Evolutionary conservation across 92 coral and sea anemone species (phyloP).

Genomic region (Scolanthus callimorphus): DNA sequence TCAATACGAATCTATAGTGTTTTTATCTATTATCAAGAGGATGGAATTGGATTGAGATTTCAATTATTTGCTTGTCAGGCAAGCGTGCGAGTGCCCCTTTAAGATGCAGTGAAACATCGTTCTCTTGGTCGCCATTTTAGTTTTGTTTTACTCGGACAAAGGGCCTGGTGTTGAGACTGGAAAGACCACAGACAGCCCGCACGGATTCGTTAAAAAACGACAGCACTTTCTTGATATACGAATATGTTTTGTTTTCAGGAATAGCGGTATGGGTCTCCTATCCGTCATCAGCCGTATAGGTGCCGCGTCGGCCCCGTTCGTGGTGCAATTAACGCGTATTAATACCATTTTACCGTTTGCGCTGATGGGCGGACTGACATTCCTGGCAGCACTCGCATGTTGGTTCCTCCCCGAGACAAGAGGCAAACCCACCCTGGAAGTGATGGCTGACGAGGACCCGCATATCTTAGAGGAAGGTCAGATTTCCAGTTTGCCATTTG

Average conservation of each 20-base stretch:
- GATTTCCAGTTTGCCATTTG: background rate
- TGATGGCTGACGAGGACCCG: conserved; percentile 45
- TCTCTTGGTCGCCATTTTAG: too few species aligned
- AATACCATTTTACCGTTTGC: conserved; percentile 67
- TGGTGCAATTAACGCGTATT: conserved; percentile 65
- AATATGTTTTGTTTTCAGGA: conserved; percentile 30
- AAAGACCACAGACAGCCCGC: too few species aligned
- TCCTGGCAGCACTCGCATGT: conserved; percentile 58
- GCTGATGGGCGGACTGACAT: conserved; percentile 57
- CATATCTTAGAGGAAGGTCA: conserved; percentile 1
- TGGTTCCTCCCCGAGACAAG: conserved; percentile 70
- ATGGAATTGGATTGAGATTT: too few species aligned
- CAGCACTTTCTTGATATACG: too few species aligned
- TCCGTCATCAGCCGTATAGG: conserved; percentile 64
- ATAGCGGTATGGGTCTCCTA: conserved; percentile 73
- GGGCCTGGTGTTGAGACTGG: too few species aligned
- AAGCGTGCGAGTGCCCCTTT: too few species aligned
- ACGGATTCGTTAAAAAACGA: too few species aligned
- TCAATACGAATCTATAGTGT: too few species aligned
- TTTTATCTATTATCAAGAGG: too few species aligned
- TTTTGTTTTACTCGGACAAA: too few species aligned
- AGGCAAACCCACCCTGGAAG: conserved; percentile 64
- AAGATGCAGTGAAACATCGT: too few species aligned
- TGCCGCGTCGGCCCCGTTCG: conserved; percentile 63
- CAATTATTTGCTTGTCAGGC: too few species aligned